phyloP scores from a whole-genome alignment of 2,888 invertebrate species.

The Cryptophagus acutangulus region DNA sequence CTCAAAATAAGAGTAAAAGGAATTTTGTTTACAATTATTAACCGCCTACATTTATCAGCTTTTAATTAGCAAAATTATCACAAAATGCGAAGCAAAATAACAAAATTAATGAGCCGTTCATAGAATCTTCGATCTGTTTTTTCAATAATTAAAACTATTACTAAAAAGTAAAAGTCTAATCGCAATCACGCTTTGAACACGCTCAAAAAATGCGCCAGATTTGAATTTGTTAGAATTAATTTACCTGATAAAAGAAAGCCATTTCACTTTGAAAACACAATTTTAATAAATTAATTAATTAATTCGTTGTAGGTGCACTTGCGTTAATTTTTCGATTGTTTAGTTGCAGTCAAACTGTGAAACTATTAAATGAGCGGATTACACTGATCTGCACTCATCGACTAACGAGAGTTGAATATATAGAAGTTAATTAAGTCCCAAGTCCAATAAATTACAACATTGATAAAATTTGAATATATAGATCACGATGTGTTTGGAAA shows the following conservation, averaged over 20 bases:
- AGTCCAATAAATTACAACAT: conserved; percentile 19
- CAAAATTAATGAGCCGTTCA: conserved; percentile 1
- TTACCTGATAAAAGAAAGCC: not conserved
- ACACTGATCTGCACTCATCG: not conserved
- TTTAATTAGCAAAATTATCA: not conserved
- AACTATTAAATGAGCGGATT: not conserved
- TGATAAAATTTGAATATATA: conserved; percentile 4
- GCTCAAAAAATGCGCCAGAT: not conserved
- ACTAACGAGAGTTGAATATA: conserved; percentile 4
- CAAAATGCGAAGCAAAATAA: not conserved
- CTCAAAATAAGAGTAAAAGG: not conserved
- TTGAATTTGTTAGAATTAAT: not conserved
- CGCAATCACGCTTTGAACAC: conserved; percentile 2
- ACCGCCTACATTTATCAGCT: conserved; percentile 5
- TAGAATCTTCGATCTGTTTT: no score
- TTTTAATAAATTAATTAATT: no score
- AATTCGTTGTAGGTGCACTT: no score
- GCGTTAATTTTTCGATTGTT: no score
- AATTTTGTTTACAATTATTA: conserved; percentile 1
- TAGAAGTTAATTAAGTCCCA: conserved; percentile 16
- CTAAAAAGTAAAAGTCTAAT: no score
- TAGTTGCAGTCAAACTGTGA: not conserved
- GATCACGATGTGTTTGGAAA: no score
- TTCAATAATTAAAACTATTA: no score
- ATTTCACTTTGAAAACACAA: not conserved